These are phyloP conservation scores for Urocyon cinereoargenteus DNA, from an alignment of 2,797 vertebrate species.

Conservation along the genomic window DNA sequence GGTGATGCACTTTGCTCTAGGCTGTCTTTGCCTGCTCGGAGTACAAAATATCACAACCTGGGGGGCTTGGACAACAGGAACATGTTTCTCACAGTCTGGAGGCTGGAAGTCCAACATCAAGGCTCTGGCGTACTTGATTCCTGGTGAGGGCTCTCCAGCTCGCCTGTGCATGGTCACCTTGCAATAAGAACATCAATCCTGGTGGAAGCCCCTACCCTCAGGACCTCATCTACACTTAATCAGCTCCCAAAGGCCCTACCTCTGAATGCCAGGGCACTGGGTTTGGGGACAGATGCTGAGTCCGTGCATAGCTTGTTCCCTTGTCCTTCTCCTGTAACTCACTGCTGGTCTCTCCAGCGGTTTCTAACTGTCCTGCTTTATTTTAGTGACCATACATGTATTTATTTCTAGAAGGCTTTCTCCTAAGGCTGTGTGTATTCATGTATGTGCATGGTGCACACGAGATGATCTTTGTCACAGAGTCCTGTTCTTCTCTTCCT, in stretches of 20 bases:
- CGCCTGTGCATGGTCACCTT: too few species aligned
- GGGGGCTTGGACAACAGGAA: not conserved
- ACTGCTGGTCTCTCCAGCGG: not conserved
- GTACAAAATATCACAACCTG: not conserved
- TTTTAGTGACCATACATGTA: not conserved
- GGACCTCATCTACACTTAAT: not conserved
- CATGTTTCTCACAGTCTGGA: not conserved
- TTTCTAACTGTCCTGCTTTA: not conserved
- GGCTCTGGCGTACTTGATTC: not conserved
- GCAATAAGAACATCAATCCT: not conserved
- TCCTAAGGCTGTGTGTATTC: not conserved
- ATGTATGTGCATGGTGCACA: not conserved
- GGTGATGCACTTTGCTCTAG: not conserved
- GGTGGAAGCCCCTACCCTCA: too few species aligned
- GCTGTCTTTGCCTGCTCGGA: accelerated
- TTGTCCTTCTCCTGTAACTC: not conserved
- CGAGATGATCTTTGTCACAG: not conserved
- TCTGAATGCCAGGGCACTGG: too few species aligned
- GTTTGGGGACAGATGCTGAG: accelerated
- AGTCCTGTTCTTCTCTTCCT: not conserved
- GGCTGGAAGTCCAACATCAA: not conserved
- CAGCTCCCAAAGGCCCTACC: not conserved
- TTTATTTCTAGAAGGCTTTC: too few species aligned
- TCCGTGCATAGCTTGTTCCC: too few species aligned
- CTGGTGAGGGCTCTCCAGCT: not conserved